Percentiles rank a stretch among this genome's conserved stretches.
Conservation (phyloP, 2,888 invertebrate species). For the Therioaphis trifolii region DNA sequence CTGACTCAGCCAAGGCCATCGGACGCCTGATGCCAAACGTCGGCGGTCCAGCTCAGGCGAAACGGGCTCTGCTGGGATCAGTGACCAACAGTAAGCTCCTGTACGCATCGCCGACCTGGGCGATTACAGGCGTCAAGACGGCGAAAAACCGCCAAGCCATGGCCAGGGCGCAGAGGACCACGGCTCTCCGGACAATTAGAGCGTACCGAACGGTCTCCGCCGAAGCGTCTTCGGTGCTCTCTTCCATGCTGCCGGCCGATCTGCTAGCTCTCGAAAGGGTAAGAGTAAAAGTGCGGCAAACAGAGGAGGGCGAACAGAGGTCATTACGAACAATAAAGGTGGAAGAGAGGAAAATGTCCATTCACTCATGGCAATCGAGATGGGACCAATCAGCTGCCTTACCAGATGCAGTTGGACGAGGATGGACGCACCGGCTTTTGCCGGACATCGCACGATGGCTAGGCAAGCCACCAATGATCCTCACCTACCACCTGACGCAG, state of each 20-base stretch:
- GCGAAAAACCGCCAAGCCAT: not conserved
- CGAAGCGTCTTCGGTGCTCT: not conserved
- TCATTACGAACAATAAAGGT: not conserved
- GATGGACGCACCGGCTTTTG: not conserved
- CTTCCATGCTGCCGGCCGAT: not conserved
- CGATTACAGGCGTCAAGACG: not conserved
- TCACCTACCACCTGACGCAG: not conserved
- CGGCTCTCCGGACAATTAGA: not conserved
- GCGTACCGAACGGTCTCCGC: not conserved
- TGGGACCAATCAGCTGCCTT: not conserved
- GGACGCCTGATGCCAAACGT: not conserved
- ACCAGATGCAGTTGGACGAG: not conserved
- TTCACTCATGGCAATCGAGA: not conserved
- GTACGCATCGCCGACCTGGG: not conserved
- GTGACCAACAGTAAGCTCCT: not conserved
- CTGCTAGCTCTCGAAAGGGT: not conserved
- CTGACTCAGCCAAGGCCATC: not conserved
- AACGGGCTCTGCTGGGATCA: not conserved
- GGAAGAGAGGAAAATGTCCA: not conserved
- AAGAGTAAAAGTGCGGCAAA: not conserved
- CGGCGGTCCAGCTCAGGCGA: not conserved
- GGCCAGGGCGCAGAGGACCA: not conserved
- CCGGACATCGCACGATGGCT: not conserved
- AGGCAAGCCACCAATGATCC: not conserved
- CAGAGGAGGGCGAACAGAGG: not conserved